Conservation (phyloP, 2,113 vertebrate genomes). For the Percina caprodes region DNA sequence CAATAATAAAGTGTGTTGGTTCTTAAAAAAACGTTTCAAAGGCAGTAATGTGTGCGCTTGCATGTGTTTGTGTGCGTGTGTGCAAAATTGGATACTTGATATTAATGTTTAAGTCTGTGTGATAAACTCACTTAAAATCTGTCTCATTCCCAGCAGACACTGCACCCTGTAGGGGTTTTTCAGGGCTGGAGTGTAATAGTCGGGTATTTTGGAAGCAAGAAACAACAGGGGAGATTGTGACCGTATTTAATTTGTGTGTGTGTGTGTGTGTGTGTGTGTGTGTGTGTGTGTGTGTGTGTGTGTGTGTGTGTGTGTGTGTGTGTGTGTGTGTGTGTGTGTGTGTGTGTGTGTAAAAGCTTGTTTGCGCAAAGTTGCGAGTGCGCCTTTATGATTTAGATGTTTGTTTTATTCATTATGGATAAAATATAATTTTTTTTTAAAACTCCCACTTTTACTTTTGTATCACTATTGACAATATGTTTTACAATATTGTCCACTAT, state of each 20-base stretch:
- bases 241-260: too few relatives aligned
- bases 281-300: background rate
- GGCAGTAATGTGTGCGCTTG: background rate
- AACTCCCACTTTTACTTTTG: conserved; percentile 11
- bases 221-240: too few relatives aligned
- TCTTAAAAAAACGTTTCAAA: conserved; percentile 58
- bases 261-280: too few relatives aligned
- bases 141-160: conserved; percentile 33
- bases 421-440: background rate
- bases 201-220: background rate
- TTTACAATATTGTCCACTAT: conserved; percentile 27
- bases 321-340: background rate
- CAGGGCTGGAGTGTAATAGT: conserved; percentile 22
- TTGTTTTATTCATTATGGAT: conserved; percentile 32
- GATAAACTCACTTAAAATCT: conserved; percentile 34
- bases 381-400: too few relatives aligned
- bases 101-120: conserved; percentile 44
- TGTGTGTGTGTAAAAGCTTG: background rate
- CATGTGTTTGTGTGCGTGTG: conserved; percentile 4
- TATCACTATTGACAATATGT: conserved; percentile 20
- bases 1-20: conserved; percentile 22
- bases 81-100: conserved; percentile 14
- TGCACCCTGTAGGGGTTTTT: conserved; percentile 27
- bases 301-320: conserved; percentile 4
- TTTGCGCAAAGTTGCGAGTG: too few relatives aligned